phyloP scores from a whole-genome alignment of 2,797 vertebrate genomes.

The Limnodromus scolopaceus region DNA sequence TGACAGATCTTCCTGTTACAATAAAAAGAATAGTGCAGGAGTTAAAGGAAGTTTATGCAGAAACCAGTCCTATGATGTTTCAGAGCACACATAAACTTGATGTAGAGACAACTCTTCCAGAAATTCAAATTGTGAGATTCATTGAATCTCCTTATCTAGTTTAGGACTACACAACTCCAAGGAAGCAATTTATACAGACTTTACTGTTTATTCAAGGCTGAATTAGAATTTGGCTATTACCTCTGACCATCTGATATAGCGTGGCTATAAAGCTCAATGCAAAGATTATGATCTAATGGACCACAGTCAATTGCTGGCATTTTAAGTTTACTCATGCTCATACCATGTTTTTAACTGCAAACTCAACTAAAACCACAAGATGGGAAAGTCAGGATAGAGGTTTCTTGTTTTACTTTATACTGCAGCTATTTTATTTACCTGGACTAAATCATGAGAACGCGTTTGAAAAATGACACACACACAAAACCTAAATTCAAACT shows the following conservation, averaged over 20 bases:
- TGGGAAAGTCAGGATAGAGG: slow-evolving; percentile 12
- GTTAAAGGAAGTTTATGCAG: background rate
- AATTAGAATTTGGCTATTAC: background rate
- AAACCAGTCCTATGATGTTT: background rate
- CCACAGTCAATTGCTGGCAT: background rate
- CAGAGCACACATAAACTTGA: background rate
- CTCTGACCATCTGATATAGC: background rate
- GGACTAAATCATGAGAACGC: background rate
- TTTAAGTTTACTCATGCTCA: slow-evolving; percentile 9
- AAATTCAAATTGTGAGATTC: background rate
- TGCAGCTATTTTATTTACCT: background rate
- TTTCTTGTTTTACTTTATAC: slow-evolving; percentile 11
- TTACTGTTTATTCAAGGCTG: background rate
- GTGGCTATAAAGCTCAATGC: background rate
- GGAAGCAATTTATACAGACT: background rate
- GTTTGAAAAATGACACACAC: background rate
- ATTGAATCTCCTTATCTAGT: background rate
- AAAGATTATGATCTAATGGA: background rate
- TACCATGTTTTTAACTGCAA: background rate
- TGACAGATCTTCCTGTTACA: background rate
- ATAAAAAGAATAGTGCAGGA: background rate
- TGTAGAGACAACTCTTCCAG: background rate
- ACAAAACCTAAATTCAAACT: background rate
- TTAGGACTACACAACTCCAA: background rate
- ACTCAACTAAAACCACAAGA: background rate